Evolutionary conservation across 2,888 invertebrate species (phyloP), one percentile per base, ranked within the genome.

Genomic region (Seladonia tumulorum): DNA sequence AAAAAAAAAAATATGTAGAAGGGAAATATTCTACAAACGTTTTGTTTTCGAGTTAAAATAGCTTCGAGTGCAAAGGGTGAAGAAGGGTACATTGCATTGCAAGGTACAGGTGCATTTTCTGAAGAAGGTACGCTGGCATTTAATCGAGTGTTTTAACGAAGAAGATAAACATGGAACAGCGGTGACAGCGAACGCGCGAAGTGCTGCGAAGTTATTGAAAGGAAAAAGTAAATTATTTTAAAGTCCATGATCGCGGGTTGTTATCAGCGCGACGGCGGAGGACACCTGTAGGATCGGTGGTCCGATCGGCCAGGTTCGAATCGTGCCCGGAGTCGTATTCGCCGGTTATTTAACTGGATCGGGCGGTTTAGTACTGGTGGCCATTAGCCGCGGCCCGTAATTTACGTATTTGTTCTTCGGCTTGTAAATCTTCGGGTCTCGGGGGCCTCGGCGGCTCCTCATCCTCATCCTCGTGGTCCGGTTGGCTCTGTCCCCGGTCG

Each of bases 381-480:
- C 93, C 93, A 94, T 94, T 94, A 94, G 94, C 92, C 93, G 89
- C 90, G 86, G 89, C 90, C 90, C 91, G 93, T 94, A 94, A 95
- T 95, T 94, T 94, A 94, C 94, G 95, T 94, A 94, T 95, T 95
- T 95, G 95, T 94, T 95, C 94, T 94, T 92, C 91, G 93, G 94
- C 93, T 91, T 94, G 94, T 95, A 95, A 95, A 95, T 92, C 92
- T 92, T 92, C 83, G 78, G 82, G 73, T 68, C 78, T n/a, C 60
- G 25, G 73, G n/a, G 75, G 79, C 63, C 39, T 57, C 82, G 70
- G 29, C 71, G 77, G 68, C 60, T 85, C 66, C 66, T 68, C 66
- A 53, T 53, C 53, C 53, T 53, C 53, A 53, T 53, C 53, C 53
- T 53, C 10, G 22, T 53, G 53, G 53, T 72, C 60, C 60, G 25